Evolutionary conservation across 1,140 invertebrate species (phyloP), one percentile per base, ranked within the genome.

Genomic region (Hyphantria cunea): DNA sequence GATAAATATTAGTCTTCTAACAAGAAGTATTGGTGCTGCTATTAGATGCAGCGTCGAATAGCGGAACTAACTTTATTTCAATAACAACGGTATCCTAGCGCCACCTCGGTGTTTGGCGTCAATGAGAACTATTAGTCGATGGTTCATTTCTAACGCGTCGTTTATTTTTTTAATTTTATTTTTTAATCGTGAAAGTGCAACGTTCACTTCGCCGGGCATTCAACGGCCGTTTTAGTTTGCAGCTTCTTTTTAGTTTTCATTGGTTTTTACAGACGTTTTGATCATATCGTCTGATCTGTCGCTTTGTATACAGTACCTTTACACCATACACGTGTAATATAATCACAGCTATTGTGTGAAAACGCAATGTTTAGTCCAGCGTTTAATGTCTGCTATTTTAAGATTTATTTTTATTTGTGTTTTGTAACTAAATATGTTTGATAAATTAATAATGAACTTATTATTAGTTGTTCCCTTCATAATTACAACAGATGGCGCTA

Each of bases 101-200:
- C 77, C 65, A 37, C 60, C 67, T 44, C 63, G 59, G 62, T 12
- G 14, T 52, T 54, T 59, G 66, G 71, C 71, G 66, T 64, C 70
- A 80, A 81, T 78, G 56, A 70, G 76, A 86, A 84, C 80, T 84
- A 80, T 78, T 76, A 65, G 68, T 66, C 72, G 71, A 78, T 83
- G 85, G 85, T 88, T 88, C 85, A 86, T 86, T 86, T 82, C 83
- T 80, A 82, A 80, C 82, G 72, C 73, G 73, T 64, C 64, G 73
- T 75, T 81, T 84, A 84, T 85, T 85, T 85, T 83, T 77, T 74
- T 75, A 76, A 58, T 58, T 87, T 84, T 84, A 73, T 79, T 84
- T 85, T 84, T 86, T 85, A 85, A 85, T 87, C 80, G 86, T 87
- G 80, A 87, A 89, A 89, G 86, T 89, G 86, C 86, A 86, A 85